A percentile compares a stretch with the other conserved stretches of the same genome.
Conservation (phyloP, 2,888 invertebrate species). For the Tetragonisca angustula region DNA sequence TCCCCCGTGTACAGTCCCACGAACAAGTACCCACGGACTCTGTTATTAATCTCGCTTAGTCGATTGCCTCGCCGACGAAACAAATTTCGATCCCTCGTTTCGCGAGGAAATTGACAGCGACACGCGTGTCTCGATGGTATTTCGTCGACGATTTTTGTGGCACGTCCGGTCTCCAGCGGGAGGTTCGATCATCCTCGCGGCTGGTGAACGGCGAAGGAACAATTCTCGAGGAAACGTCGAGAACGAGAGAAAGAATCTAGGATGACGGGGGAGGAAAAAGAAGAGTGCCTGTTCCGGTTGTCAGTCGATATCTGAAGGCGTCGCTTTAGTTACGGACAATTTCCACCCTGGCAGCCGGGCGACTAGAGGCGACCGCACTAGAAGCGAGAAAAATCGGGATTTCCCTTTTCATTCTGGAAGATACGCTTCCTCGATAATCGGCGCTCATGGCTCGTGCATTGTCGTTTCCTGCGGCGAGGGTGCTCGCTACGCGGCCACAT, state of each 20-base stretch:
- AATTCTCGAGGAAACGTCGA: slow-evolving; percentile 38
- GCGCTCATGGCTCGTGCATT: slow-evolving; percentile 58
- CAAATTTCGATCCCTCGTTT: background rate
- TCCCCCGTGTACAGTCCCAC: slow-evolving; percentile 41
- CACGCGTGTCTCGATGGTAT: too few relatives aligned
- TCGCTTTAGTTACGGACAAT: slow-evolving; percentile 65
- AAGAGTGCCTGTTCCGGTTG: slow-evolving; percentile 31
- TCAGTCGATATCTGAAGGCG: slow-evolving; percentile 40
- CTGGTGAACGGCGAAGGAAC: slow-evolving; percentile 14
- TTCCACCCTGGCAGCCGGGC: slow-evolving; percentile 50
- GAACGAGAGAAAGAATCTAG: slow-evolving; percentile 17
- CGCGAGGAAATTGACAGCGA: too few relatives aligned
- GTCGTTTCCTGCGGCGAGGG: slow-evolving; percentile 58
- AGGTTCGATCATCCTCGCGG: slow-evolving; percentile 19
- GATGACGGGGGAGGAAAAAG: slow-evolving; percentile 30
- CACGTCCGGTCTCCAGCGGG: too few relatives aligned
- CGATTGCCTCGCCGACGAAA: background rate
- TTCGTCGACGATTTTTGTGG: too few relatives aligned
- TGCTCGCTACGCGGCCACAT: slow-evolving; percentile 13
- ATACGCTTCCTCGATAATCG: slow-evolving; percentile 63
- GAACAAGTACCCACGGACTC: slow-evolving; percentile 25
- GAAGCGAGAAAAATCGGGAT: slow-evolving; percentile 65
- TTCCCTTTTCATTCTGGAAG: slow-evolving; percentile 52
- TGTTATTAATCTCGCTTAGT: background rate
- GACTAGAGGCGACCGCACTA: slow-evolving; percentile 39